Base-by-base conservation (phyloP, 2,888 invertebrate genomes). In the Anodontia alba region DNA sequence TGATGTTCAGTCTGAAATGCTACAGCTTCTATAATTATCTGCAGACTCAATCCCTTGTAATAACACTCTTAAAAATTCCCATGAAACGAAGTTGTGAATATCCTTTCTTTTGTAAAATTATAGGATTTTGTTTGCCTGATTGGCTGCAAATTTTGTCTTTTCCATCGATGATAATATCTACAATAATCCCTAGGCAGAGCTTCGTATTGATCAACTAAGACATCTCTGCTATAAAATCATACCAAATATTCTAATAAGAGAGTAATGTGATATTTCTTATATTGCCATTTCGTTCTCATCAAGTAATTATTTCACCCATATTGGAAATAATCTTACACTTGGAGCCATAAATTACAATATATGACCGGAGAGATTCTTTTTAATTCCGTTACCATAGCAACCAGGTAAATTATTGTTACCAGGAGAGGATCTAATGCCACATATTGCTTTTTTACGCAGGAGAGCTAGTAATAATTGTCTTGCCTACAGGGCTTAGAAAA, bases 391-490 rank as follows among this genome's bases (percentile, higher is more conserved):
- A 46, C 81, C 74, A 79, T 81, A 74, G 69, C 76, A 77, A 84
- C 84, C 81, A 81, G 84, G 84, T 84, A 84, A 84, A 84, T 81
- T 70, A 78, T 83, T 75, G 54, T 75, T 78, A 74, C 43, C 66
- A 20, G 51, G 79, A 79, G 71, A 73, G 74, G 74, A 62, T 79
- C 74, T 80, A 62, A 57, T 68, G 73, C 69, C 36, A 54, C 73
- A 73, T 78, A 76, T 80, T 80, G 51, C 73, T 67, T 62, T 26
- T 62, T 62, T 73, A 62, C 62, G 17, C 57, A 73, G 29, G 62
- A 73, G 73, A 51, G 54, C 46, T 29, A 29, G 31, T 42, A 62
- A 72, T 71, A 46, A 71, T 62, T 62, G 62, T 33, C 31, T 62
- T 31, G 62, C 62, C 62, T 62, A 33, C 1, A 33, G 33, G 62